Evolutionary conservation across 37 sponge, comb jelly and placozoan genomes (phyloP), one percentile per base, ranked within the genome.

Genomic region (Bolinopsis microptera): DNA sequence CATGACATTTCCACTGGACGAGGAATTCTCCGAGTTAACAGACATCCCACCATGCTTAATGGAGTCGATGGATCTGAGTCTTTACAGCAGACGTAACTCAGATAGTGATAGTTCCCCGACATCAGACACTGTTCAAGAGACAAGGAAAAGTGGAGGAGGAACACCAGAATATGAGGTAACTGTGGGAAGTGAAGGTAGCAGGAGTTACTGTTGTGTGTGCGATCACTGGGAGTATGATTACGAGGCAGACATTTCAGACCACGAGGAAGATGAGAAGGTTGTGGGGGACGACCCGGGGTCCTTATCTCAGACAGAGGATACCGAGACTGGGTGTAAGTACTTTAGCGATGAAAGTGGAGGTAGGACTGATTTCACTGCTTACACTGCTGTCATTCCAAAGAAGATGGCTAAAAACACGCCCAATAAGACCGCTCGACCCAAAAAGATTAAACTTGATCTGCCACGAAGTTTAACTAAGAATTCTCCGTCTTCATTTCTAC

Each of bases 401-500:
- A 72, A 72, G 31, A 5, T n/a, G 25, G 31, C 31, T 2, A 72
- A 5, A 30, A 72, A 72, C 13, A 72, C 75, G 3, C 22, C 26
- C 75, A 72, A 8, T 21, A 72, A 5, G 31, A 5, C 31, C 5
- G 31, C 75, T 72, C 75, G 2, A n/a, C 75, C 75, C 18, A 72
- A 72, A 72, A 72, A 72, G 75, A 72, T 72, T 8, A 72, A 72
- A 28, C 31, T 72, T 30, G 75, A 72, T 28, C 26, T 72, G 25
- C 75, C 75, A n/a, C 13, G 75, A 28, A 72, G 75, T 72, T 28
- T 72, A 3, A 72, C 75, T n/a, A 72, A 72, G 75, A 72, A 72
- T 28, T 72, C 75, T 28, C 26, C 26, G 31, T 72, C 75, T 23
- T 23, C 75, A 5, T 72, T 72, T 28, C 5, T 72, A 28, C 26